A percentile compares a stretch with the other conserved stretches of the same genome.
These are phyloP conservation scores for Diachasma alloeum DNA, from an alignment of 1,140 invertebrate genomes.

Conservation along the genomic window DNA sequence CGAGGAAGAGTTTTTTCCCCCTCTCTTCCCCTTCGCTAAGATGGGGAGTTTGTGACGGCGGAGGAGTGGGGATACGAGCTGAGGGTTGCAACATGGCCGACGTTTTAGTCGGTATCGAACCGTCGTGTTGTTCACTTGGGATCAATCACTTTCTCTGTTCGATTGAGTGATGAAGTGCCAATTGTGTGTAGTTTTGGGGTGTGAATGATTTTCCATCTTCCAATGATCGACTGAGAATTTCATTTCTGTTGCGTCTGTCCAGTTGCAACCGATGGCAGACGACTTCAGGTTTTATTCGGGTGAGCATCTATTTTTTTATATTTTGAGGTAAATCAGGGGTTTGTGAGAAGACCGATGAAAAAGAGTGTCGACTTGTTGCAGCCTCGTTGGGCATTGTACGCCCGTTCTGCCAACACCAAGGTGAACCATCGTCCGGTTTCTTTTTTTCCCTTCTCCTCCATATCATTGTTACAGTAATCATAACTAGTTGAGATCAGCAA, in stretches of 20 bases:
- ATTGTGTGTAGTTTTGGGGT: neutral
- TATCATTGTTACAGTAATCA: neutral
- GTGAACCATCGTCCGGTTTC: neutral
- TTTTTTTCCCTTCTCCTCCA: neutral
- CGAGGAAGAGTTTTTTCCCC: neutral
- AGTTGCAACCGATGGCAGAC: neutral
- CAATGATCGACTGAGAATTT: neutral
- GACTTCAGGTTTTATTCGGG: neutral
- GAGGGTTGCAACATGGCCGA: slow-evolving; percentile 53
- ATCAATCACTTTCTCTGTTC: neutral
- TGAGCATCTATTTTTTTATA: neutral
- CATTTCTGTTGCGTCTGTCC: neutral
- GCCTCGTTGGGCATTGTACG: neutral
- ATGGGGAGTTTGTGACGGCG: too few species aligned
- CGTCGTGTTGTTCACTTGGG: slow-evolving; percentile 39
- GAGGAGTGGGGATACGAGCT: slow-evolving; percentile 30
- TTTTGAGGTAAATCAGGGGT: neutral
- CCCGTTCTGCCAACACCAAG: neutral
- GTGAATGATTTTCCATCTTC: neutral
- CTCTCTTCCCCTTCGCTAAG: neutral
- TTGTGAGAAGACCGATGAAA: neutral
- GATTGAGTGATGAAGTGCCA: slow-evolving; percentile 6
- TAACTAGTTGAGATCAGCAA: neutral
- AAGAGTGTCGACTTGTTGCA: neutral
- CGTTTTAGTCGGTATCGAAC: slow-evolving; percentile 57